Percentiles rank a stretch among this genome's conserved stretches.
These are phyloP conservation scores for Ptilonorhynchus violaceus DNA, from an alignment of 2,113 vertebrate genomes.

Conservation along the genomic window DNA sequence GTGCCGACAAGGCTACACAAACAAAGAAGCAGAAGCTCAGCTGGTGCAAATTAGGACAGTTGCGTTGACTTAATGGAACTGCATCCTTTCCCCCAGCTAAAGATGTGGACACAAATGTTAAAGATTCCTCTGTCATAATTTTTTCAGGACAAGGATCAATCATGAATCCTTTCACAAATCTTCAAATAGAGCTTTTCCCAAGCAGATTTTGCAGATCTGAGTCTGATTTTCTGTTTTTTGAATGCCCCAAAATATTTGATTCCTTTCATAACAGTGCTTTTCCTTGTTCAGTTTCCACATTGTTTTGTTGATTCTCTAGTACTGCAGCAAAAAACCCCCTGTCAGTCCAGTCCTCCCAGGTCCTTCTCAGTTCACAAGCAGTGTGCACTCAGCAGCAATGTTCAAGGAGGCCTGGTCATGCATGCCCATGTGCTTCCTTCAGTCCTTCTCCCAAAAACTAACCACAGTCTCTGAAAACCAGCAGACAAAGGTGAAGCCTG, in stretches of 20 bases:
- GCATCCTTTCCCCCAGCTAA: constrained; percentile 11
- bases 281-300: neutral
- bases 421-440: neutral
- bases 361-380: neutral
- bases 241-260: neutral
- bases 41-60: constrained; percentile 58
- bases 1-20: constrained; percentile 56
- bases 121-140: neutral
- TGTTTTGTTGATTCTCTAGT: neutral
- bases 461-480: neutral
- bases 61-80: neutral
- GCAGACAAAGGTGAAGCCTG: neutral
- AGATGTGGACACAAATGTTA: constrained; percentile 29
- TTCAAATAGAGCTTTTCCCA: neutral
- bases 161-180: neutral
- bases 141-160: neutral
- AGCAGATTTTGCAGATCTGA: neutral
- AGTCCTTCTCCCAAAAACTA: neutral
- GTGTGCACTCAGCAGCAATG: neutral
- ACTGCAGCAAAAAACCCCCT: neutral
- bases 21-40: constrained; percentile 55
- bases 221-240: neutral
- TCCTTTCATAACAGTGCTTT: neutral
- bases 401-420: neutral
- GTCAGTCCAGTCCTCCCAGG: neutral